phyloP scores from a whole-genome alignment of 2,888 invertebrate genomes.

The Podabrus alpinus region DNA sequence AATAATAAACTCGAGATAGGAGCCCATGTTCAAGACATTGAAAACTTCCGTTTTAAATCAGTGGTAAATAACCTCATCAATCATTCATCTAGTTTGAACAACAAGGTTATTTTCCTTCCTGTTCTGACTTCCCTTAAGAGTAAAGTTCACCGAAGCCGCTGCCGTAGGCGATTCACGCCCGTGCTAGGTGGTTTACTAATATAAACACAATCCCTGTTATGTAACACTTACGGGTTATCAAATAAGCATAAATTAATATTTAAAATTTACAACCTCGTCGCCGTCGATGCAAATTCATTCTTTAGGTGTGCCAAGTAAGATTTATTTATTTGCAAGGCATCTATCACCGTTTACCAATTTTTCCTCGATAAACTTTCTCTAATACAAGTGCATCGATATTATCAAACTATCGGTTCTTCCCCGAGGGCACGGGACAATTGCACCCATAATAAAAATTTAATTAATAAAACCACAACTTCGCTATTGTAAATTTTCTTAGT shows the following conservation, averaged over 20 bases:
- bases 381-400: background rate
- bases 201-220: background rate
- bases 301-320: background rate
- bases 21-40: background rate
- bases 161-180: background rate
- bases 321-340: background rate
- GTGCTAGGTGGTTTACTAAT: too few species aligned
- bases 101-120: background rate
- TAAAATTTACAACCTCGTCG: background rate
- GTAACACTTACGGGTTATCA: background rate
- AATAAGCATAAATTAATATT: background rate
- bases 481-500: background rate
- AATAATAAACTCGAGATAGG: background rate
- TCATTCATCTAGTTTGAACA: too few species aligned
- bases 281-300: background rate
- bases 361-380: background rate
- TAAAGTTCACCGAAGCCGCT: background rate
- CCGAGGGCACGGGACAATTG: background rate
- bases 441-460: background rate
- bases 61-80: background rate
- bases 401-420: background rate
- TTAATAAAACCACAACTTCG: background rate
- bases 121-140: background rate
- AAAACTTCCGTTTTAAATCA: background rate
- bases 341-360: background rate